Evolutionary conservation across 1,140 invertebrate species (phyloP), one percentile per base, ranked within the genome.

Genomic region (Brachionus plicatilis): DNA sequence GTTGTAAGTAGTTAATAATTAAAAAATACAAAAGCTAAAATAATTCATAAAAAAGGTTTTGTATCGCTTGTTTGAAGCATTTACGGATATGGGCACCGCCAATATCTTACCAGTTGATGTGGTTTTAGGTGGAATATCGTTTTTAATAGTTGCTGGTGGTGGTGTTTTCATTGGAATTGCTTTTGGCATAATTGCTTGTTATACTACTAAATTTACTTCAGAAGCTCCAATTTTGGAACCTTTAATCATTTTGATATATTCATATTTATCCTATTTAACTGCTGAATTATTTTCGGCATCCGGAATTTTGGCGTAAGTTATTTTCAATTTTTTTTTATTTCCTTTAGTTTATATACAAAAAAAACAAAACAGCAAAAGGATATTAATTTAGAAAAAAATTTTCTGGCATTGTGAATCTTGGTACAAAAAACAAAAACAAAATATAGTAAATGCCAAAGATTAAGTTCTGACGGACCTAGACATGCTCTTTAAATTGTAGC

Each of bases 281-380:
- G 96, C 96, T 47, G 97, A 99, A 91, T 95, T 98, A 90, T 97
- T 98, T 90, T 96, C 98, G 87, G 94, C 98, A 92, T 98, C 96
- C 85, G 96, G 97, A 41, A 99, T 99, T 85, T 85, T 90, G 41
- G 88, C 90, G 88, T 76, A 76, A 72, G 33, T 72, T 41, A 9
- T 45, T 20, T 33, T 68, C 6, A 3, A 12, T 33, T 7, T 29
- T 65, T 4, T 65, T 14, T 68, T 29, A 27, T 7, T 14, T 47
- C 8, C 9, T 47, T 47, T 24, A 24, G 24, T 24, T 24, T 24
- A 24, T n/a, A n/a, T n/a, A n/a, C n/a, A n/a, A n/a, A n/a, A n/a
- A n/a, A n/a, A n/a, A n/a, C n/a, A n/a, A n/a, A n/a, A n/a, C n/a
- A n/a, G n/a, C n/a, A n/a, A n/a, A n/a, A n/a, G n/a, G n/a, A n/a